Percentiles rank a stretch among this genome's conserved stretches.
Conservation (phyloP, 2,888 invertebrate genomes). For the Psylliodes chrysocephalus region DNA sequence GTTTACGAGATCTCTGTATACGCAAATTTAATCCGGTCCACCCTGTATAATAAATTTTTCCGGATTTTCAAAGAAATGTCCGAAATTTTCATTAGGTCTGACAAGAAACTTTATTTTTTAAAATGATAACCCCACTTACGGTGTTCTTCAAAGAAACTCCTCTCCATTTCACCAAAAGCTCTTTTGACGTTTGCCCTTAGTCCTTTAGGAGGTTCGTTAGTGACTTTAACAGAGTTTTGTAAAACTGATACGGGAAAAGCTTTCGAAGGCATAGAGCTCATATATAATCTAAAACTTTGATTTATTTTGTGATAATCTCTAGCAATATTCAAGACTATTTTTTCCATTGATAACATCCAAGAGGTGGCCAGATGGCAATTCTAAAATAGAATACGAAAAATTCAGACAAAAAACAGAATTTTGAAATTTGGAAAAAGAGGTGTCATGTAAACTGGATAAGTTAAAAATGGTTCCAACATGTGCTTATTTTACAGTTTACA, state of each 20-base stretch:
- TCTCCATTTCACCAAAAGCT: slow-evolving; percentile 81
- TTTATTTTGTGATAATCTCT: slow-evolving; percentile 75
- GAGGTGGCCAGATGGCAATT: slow-evolving; percentile 94
- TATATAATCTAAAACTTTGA: slow-evolving; percentile 80
- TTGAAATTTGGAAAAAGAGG: too few species aligned
- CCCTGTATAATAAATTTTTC: too few species aligned
- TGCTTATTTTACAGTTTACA: too few species aligned
- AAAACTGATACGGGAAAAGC: slow-evolving; percentile 90
- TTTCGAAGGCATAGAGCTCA: slow-evolving; percentile 90
- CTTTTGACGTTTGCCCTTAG: slow-evolving; percentile 88
- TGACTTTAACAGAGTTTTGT: slow-evolving; percentile 93
- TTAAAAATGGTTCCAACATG: too few species aligned
- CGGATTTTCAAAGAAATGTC: too few species aligned
- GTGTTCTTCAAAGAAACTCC: slow-evolving; percentile 84
- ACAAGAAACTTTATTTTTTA: too few species aligned
- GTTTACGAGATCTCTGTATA: too few species aligned
- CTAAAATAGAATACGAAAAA: too few species aligned
- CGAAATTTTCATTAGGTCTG: too few species aligned
- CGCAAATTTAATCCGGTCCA: too few species aligned
- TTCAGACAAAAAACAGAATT: too few species aligned
- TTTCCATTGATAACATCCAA: slow-evolving; percentile 89
- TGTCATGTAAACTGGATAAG: too few species aligned
- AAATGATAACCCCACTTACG: slow-evolving; percentile 63
- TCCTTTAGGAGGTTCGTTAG: slow-evolving; percentile 94
- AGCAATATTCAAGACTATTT: slow-evolving; percentile 77